phyloP scores from a whole-genome alignment of 2,797 vertebrate genomes.

The Brotula barbata region DNA sequence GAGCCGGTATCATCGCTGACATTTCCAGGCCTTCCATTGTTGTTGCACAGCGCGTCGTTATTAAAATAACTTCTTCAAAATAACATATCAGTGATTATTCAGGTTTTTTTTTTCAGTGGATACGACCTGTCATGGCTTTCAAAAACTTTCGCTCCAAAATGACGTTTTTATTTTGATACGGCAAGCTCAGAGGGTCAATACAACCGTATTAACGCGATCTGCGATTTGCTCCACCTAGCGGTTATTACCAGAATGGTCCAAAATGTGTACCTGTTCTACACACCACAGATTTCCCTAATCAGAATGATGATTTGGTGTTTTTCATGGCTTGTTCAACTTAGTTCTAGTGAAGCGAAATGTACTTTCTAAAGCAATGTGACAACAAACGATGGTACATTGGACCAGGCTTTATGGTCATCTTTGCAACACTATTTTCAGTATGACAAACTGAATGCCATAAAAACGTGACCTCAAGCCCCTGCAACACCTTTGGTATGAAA shows the following conservation, averaged over 20 bases:
- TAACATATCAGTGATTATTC: accelerated
- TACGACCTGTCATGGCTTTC: slow-evolving; percentile 21
- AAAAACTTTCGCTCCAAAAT: slow-evolving; percentile 76
- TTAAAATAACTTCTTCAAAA: background rate
- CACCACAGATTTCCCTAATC: no score
- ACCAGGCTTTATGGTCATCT: no score
- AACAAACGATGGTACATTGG: no score
- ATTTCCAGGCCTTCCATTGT: slow-evolving; percentile 91
- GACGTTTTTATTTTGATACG: slow-evolving; percentile 68
- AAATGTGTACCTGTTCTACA: no score
- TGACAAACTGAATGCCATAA: no score
- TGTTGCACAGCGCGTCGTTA: background rate
- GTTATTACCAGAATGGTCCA: background rate
- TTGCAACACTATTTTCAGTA: no score
- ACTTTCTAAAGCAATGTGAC: no score
- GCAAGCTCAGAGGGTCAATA: slow-evolving; percentile 40
- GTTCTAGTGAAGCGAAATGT: no score
- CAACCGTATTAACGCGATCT: accelerated
- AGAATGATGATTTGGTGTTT: no score
- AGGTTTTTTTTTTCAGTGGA: background rate
- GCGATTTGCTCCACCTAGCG: slow-evolving; percentile 1
- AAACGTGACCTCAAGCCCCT: no score
- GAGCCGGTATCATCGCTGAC: slow-evolving; percentile 96
- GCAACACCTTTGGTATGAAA: no score
- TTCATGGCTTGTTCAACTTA: no score